Evolutionary conservation across 2,888 invertebrate species (phyloP).

Genomic region (Pasiphila rectangulata): DNA sequence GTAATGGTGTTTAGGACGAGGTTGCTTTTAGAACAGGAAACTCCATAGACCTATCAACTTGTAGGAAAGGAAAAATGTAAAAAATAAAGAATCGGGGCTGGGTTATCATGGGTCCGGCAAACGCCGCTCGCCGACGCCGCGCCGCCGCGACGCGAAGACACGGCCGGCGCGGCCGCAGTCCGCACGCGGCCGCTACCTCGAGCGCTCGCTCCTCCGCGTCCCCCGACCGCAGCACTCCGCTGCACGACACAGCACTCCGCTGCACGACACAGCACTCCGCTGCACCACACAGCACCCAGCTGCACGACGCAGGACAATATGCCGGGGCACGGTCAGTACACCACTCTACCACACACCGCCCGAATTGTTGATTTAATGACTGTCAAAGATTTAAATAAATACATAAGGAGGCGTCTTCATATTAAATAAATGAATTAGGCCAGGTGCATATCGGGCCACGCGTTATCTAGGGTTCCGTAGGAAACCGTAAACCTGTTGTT

Average conservation of each 20-base stretch:
- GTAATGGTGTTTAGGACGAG: too few species aligned
- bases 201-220: background rate
- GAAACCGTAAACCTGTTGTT: too few species aligned
- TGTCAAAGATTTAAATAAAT: too few species aligned
- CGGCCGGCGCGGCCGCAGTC: slow-evolving; percentile 3
- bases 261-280: slow-evolving; percentile 9
- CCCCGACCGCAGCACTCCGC: background rate
- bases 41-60: too few species aligned
- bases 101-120: too few species aligned
- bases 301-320: slow-evolving; percentile 22
- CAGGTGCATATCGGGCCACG: too few species aligned
- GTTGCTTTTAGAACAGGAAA: too few species aligned
- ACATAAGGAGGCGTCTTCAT: too few species aligned
- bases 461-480: too few species aligned
- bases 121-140: background rate
- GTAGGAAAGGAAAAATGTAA: too few species aligned
- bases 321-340: slow-evolving; percentile 47
- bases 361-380: background rate
- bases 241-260: slow-evolving; percentile 11
- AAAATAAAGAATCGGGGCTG: too few species aligned
- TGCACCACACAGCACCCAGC: slow-evolving; percentile 11
- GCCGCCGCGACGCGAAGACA: background rate
- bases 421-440: background rate
- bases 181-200: slow-evolving; percentile 7
- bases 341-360: background rate